Conservation (phyloP, 2,797 vertebrate species). For the Sebastes alutus region DNA sequence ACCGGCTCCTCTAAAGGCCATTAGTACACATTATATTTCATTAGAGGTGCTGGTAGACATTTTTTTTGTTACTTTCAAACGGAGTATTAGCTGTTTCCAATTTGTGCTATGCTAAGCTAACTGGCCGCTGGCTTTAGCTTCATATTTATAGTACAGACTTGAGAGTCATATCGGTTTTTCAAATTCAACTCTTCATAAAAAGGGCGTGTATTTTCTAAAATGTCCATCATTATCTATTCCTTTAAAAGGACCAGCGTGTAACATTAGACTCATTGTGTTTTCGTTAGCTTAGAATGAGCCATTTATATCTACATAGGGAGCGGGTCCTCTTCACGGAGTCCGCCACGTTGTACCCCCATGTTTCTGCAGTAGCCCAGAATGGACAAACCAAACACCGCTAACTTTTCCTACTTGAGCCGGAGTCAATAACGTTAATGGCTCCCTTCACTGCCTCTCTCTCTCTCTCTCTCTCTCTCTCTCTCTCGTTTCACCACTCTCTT, state of each 20-base stretch:
- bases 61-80: not conserved
- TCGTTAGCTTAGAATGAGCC: too few relatives aligned
- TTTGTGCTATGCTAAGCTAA: not conserved
- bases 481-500: too few relatives aligned
- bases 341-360: too few relatives aligned
- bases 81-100: not conserved
- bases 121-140: fast-evolving
- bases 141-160: not conserved
- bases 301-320: too few relatives aligned
- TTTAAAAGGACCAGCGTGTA: not conserved
- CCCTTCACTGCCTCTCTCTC: too few relatives aligned
- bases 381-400: too few relatives aligned
- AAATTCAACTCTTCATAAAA: not conserved
- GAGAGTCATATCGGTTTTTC: not conserved
- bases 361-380: too few relatives aligned
- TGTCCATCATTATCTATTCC: not conserved
- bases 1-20: not conserved
- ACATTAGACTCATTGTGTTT: not conserved
- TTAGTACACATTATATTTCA: not conserved
- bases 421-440: too few relatives aligned
- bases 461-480: too few relatives aligned
- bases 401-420: too few relatives aligned
- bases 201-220: not conserved
- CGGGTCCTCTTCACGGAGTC: too few relatives aligned
- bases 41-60: not conserved